Conservation (phyloP, 2,113 vertebrate species). For the Brachypteracias leptosomus region DNA sequence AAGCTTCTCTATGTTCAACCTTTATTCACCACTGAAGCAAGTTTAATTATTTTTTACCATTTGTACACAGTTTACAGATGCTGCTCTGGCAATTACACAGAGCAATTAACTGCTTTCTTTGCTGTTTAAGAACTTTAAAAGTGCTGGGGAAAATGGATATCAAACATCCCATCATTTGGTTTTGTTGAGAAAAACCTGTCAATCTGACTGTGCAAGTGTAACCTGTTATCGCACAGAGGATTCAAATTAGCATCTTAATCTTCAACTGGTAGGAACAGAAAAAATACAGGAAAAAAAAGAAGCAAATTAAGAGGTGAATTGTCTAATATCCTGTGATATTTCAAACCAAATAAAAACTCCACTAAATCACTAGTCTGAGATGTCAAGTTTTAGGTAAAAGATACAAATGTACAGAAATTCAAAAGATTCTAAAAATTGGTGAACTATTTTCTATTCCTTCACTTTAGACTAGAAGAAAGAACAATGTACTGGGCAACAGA, state of each 20-base stretch:
- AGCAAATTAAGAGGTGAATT: neutral
- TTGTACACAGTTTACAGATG: neutral
- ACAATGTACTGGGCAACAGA: neutral
- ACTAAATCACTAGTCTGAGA: neutral
- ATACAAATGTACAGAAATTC: neutral
- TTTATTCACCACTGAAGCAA: neutral
- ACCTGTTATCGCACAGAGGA: neutral
- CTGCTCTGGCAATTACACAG: neutral
- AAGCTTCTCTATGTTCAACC: neutral
- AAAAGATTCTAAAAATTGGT: neutral
- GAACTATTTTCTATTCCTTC: neutral
- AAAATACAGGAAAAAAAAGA: neutral
- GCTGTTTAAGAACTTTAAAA: neutral
- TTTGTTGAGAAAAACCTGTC: neutral
- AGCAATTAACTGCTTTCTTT: neutral
- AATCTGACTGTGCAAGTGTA: neutral
- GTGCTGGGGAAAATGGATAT: neutral
- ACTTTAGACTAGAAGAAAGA: neutral
- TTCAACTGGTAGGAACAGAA: neutral
- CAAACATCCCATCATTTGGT: neutral
- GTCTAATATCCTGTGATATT: neutral
- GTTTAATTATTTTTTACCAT: slow-evolving; percentile 6
- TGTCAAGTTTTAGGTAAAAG: neutral
- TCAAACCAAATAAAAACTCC: neutral
- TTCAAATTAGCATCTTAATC: neutral